Base-by-base conservation (phyloP, 2,797 vertebrate genomes). In the Philypnodon macrostomus region DNA sequence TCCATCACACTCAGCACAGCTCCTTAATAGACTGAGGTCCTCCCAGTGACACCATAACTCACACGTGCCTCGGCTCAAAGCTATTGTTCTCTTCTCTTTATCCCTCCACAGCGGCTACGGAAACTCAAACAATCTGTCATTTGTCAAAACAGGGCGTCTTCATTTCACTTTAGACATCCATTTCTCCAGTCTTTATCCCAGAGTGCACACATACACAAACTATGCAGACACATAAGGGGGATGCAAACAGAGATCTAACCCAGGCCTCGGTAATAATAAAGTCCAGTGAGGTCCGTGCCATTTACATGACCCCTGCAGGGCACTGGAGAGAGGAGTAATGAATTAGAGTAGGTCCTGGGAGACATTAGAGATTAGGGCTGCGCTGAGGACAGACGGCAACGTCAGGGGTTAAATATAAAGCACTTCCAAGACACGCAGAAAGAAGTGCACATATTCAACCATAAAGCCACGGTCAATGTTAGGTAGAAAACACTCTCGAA, bases 341-440 rank as follows among this genome's bases (percentile, higher is more conserved):
- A 87, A 89, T 85, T 87, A 85, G 80, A 88, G 83, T 87, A 79
- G 75, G 82, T 72, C 71, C 67, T 18, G 69, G 67, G 58, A 83
- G 76, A 71, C 84, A 89, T 88, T 82, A 87, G 84, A 85, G 86
- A 90, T 87, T 89, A 85, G 83, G 68, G 68, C 77, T 84, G 57
- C 70, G 73, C 49, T 70, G 80, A 81, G 63, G 75, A 79, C 79
- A 58, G 70, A 62, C 70, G 48, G 59, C 39, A 42, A 57, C 83
- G 81, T 83, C 83, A 86, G 54, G 51, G 85, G 83, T 87, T 52
- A 85, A 58, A 41, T 67, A 75, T 85, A 85, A 84, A 84, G 80
- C 67, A 73, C 67, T n/a, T n/a, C n/a, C 75, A 75, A 52, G 67
- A 63, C 67, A n/a, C 72, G 66, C 63, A 67, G 73, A 60, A 47